Base-by-base conservation (phyloP, 2,888 invertebrate species). In the Cantharis flavilabris region DNA sequence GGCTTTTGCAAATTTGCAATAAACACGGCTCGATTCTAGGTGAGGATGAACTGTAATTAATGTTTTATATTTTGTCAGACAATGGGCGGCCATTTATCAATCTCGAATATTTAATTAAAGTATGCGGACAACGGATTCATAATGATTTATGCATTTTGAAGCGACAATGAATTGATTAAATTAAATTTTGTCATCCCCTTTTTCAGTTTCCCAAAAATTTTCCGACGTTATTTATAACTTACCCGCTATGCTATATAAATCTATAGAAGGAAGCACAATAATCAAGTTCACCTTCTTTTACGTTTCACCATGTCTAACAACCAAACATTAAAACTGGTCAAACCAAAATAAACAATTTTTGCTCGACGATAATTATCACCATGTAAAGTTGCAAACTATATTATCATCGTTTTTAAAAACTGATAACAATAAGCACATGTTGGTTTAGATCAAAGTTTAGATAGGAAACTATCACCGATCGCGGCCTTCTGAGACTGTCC, bases 31-130 rank as follows among this genome's bases (percentile, higher is more conserved):
- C 81, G 81, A 78, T 80, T 83, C 82, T 84, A 85, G 86, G 85
- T 85, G 84, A 82, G 83, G 85, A 84, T 84, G 81, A 84, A 84
- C 83, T 80, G 84, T 85, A 86, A 87, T 87, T 86, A 86, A 86
- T 86, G 87, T 87, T 87, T 87, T 87, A 87, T 86, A 87, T 87
- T 87, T 86, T 85, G 87, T 87, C 88, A 87, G 86, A 88, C 88
- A 88, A 87, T 86, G 86, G 85, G 84, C 81, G 84, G 84, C 87
- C 87, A 87, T 88, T 88, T 86, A 89, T 88, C 88, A 88, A 88
- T 88, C 88, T 84, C 83, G 86, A 88, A 88, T 88, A 88, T 88
- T 89, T 89, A 88, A 88, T 89, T 88, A 89, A 88, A 88, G 88
- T 87, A 87, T 85, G 87, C 88, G 88, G 87, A 88, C 88, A 88